Evolutionary conservation across 2,797 vertebrate genomes (phyloP).

Genomic region (Hypotaenidia philippensis): DNA sequence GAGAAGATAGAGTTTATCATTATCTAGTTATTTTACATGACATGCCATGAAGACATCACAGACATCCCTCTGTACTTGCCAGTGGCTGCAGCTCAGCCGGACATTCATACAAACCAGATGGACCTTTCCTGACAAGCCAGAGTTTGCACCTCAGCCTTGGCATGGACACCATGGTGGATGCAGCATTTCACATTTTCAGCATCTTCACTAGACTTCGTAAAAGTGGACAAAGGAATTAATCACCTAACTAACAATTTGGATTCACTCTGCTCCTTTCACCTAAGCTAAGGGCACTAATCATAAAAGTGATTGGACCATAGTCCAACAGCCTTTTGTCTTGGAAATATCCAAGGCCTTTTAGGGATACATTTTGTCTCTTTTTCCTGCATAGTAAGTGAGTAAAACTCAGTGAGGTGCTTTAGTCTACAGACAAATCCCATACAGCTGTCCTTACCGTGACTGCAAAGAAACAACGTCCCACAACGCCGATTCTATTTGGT

Average conservation of each 20-base stretch:
- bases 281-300: neutral
- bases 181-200: neutral
- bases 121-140: neutral
- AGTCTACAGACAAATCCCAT: neutral
- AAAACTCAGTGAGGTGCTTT: neutral
- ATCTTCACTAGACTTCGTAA: neutral
- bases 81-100: neutral
- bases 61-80: fast-evolving
- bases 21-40: neutral
- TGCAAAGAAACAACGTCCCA: neutral
- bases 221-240: neutral
- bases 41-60: neutral
- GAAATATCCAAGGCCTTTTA: neutral
- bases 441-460: neutral
- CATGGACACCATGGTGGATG: neutral
- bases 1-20: neutral
- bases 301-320: fast-evolving
- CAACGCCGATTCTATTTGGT: neutral
- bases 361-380: neutral
- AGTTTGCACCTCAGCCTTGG: neutral
- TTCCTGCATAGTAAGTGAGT: neutral
- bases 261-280: neutral
- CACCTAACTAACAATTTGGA: neutral
- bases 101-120: fast-evolving
- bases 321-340: neutral